Base-by-base conservation (phyloP, 2,113 vertebrate species). In the Octodon degus region DNA sequence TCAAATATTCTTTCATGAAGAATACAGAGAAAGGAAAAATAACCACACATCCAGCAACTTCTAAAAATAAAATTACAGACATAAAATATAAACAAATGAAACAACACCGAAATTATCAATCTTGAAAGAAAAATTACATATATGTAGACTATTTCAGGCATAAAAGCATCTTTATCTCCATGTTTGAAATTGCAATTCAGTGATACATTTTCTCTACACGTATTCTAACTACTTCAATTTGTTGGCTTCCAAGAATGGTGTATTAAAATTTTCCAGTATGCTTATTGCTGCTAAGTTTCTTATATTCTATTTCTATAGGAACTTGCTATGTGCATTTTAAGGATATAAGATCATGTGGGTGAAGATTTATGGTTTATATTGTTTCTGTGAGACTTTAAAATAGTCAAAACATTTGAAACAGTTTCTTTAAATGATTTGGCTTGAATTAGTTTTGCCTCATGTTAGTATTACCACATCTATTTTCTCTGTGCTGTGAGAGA, bases 21-120 rank as follows among this genome's bases (percentile, higher is more conserved):
- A 77, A 97, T 98, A 98, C 97, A 98, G 92, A 96, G 94, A 98
- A 98, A 98, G 97, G 7, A 89, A 94, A 86, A 97, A 94, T 95
- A 96, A 97, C 4, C 86, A 96, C 95, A 97, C 65, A 98, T 95
- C 93, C 58, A 96, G 32, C 86, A 97, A 94, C 50, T 88, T 95
- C 97, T 98, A 98, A 98, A 97, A 95, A 2, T 32, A 65, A 95
- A 97, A 96, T 93, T 97, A 43, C 43, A 96, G 81, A 96, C 92
- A 63, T 82, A 96, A 98, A 97, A 92, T 97, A 97, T 95, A 97
- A 80, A 98, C 88, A 98, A 91, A 88, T 98, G 67, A 97, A 98
- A 98, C 95, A 97, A 93, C 95, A 97, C 94, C 97, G 83, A 94
- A 65, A 96, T 95, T 34, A 96, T 32, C 17, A 97, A 70, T 34